Percentiles rank a stretch among this genome's conserved stretches.
Conservation (phyloP, 2,113 vertebrate species). For the Leptobrachium leishanense region DNA sequence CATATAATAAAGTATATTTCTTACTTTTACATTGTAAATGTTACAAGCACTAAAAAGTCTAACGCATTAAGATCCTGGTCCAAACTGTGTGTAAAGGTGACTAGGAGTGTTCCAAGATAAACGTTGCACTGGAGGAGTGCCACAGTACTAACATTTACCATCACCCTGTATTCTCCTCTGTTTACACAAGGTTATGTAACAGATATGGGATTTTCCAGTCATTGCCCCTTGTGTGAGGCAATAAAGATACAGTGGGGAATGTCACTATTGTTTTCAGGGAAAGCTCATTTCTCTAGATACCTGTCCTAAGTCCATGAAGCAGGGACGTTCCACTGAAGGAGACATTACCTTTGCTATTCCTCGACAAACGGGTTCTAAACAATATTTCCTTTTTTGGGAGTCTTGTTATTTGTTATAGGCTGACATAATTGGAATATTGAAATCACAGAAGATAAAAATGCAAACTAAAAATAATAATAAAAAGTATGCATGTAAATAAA, state of each 20-base stretch:
- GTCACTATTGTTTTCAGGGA: constrained; percentile 29
- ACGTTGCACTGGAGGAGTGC: not conserved
- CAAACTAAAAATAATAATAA: too few relatives aligned
- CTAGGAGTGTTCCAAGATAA: not conserved
- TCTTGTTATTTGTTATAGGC: not conserved
- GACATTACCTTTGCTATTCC: not conserved
- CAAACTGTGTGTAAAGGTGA: too few relatives aligned
- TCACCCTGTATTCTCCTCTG: constrained; percentile 13
- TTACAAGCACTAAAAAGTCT: too few relatives aligned
- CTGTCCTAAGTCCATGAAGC: constrained; percentile 15
- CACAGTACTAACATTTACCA: constrained; percentile 28
- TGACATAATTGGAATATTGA: not conserved
- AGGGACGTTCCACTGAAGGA: constrained; percentile 10
- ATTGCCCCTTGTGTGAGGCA: constrained; percentile 42
- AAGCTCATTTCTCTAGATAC: constrained; percentile 21
- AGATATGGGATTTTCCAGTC: constrained; percentile 44
- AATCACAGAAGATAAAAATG: too few relatives aligned
- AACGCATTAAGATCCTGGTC: too few relatives aligned
- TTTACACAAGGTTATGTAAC: constrained; percentile 36
- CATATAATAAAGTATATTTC: too few relatives aligned
- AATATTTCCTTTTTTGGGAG: constrained; percentile 21
- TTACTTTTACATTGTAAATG: too few relatives aligned
- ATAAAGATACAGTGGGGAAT: constrained; percentile 37
- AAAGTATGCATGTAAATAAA: too few relatives aligned
- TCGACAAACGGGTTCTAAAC: constrained; percentile 16